These are phyloP conservation scores for Lysiphlebus fabarum DNA, from an alignment of 1,140 invertebrate genomes.

Conservation along the genomic window DNA sequence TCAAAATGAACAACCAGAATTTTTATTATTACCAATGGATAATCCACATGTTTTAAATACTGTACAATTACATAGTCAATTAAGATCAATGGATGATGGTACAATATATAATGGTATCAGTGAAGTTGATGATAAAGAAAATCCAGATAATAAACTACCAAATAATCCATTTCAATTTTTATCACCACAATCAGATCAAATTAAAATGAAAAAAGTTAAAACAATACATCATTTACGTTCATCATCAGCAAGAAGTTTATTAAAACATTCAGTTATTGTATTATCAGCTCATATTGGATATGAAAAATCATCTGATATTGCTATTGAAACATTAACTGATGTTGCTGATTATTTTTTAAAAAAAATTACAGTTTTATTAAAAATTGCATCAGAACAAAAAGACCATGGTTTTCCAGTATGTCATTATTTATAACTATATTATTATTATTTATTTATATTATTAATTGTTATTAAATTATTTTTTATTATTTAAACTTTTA, in stretches of 20 bases:
- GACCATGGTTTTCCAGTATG: conserved; percentile 58
- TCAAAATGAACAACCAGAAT: conserved; percentile 36
- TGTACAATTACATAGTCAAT: conserved; percentile 45
- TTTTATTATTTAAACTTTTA: conserved; percentile 36
- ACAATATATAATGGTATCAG: conserved; percentile 38
- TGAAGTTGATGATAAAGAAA: conserved; percentile 34
- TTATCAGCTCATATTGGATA: conserved; percentile 53
- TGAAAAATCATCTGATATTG: conserved; percentile 54
- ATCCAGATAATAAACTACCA: conserved; percentile 25
- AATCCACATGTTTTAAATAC: conserved; percentile 50
- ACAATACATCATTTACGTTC: conserved; percentile 39
- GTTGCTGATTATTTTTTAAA: conserved; percentile 56
- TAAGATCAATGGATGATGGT: conserved; percentile 45
- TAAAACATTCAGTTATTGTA: conserved; percentile 47
- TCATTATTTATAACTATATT: conserved; percentile 15
- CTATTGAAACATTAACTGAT: conserved; percentile 59
- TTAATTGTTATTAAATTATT: conserved; percentile 5
- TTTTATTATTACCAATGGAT: conserved; percentile 43
- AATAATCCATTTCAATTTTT: conserved; percentile 36
- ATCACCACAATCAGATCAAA: conserved; percentile 34
- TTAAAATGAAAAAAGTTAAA: conserved; percentile 27
- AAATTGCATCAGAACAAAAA: conserved; percentile 56
- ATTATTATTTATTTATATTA: conserved; percentile 15
- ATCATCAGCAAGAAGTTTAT: conserved; percentile 39
- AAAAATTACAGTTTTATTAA: conserved; percentile 55